Conservation (phyloP, 2,888 invertebrate genomes). For the Nasonia oneida region DNA sequence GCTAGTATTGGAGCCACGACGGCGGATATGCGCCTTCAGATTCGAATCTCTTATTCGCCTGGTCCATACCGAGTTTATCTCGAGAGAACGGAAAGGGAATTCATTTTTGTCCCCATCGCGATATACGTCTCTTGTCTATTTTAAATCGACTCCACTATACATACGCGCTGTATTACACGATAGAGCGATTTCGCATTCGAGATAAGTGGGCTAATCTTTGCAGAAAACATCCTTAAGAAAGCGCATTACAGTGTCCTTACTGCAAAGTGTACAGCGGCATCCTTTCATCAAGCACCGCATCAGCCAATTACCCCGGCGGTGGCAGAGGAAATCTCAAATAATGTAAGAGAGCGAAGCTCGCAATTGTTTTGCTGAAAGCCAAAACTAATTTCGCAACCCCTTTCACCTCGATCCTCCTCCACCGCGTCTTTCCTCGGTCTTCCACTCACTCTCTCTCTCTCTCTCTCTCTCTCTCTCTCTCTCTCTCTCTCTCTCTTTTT, state of each 20-base stretch:
- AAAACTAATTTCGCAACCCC: slow-evolving; percentile 32
- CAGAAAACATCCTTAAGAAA: too few relatives aligned
- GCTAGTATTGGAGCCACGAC: background rate
- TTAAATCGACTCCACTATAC: too few relatives aligned
- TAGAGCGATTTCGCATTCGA: background rate
- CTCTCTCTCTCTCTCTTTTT: background rate
- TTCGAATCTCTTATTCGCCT: slow-evolving; percentile 19
- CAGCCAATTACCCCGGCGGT: background rate
- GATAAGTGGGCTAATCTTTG: background rate
- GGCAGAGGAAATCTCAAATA: background rate
- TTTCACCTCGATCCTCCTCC: background rate
- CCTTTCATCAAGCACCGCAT: background rate
- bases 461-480: background rate
- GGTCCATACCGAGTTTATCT: background rate
- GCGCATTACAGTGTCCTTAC: too few relatives aligned
- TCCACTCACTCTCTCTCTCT: background rate
- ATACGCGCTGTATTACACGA: too few relatives aligned
- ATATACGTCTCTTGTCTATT: too few relatives aligned
- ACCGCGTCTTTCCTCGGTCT: background rate
- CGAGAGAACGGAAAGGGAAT: background rate
- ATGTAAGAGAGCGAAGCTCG: slow-evolving; percentile 7
- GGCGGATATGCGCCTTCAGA: background rate
- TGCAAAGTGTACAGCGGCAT: background rate
- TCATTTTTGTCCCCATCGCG: background rate
- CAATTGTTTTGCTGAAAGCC: slow-evolving; percentile 20